These are phyloP conservation scores for Coryphaenoides rupestris DNA, from an alignment of 2,113 vertebrate genomes.

Conservation along the genomic window DNA sequence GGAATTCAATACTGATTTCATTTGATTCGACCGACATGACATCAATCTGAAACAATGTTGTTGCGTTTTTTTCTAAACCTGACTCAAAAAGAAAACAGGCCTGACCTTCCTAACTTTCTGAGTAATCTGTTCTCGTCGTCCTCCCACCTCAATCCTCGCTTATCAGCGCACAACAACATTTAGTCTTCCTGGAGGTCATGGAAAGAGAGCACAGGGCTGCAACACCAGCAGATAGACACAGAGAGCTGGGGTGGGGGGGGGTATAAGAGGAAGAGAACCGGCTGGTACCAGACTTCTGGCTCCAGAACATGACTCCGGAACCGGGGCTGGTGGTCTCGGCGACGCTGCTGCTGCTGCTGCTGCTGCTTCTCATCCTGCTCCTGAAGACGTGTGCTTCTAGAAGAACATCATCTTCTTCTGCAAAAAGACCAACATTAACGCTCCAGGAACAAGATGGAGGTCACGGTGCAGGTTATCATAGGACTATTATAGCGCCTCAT, in stretches of 20 bases:
- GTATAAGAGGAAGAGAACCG: constrained; percentile 24
- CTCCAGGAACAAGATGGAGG: constrained; percentile 19
- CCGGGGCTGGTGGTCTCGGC: constrained; percentile 41
- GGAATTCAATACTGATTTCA: too few relatives aligned
- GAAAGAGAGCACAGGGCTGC: constrained; percentile 13
- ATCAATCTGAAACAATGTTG: too few relatives aligned
- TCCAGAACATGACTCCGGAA: constrained; percentile 26
- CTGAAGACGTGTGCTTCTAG: constrained; percentile 22
- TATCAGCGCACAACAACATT: constrained; percentile 51
- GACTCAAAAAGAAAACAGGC: too few relatives aligned
- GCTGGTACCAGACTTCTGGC: constrained; percentile 6
- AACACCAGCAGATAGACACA: constrained; percentile 52
- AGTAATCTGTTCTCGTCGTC: too few relatives aligned
- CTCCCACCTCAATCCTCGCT: too few relatives aligned
- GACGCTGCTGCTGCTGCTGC: too few relatives aligned
- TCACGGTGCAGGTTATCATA: neutral
- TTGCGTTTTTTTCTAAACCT: too few relatives aligned
- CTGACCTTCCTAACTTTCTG: too few relatives aligned
- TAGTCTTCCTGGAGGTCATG: constrained; percentile 52
- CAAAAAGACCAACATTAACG: constrained; percentile 14
- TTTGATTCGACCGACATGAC: too few relatives aligned
- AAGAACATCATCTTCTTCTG: constrained; percentile 16
- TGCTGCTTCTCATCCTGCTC: too few relatives aligned
- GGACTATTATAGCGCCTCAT: too few relatives aligned
- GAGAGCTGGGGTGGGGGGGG: neutral